Percentiles rank a stretch among this genome's conserved stretches.
phyloP scores from a whole-genome alignment of 2,888 invertebrate species.

The Notodonta dromedarius region DNA sequence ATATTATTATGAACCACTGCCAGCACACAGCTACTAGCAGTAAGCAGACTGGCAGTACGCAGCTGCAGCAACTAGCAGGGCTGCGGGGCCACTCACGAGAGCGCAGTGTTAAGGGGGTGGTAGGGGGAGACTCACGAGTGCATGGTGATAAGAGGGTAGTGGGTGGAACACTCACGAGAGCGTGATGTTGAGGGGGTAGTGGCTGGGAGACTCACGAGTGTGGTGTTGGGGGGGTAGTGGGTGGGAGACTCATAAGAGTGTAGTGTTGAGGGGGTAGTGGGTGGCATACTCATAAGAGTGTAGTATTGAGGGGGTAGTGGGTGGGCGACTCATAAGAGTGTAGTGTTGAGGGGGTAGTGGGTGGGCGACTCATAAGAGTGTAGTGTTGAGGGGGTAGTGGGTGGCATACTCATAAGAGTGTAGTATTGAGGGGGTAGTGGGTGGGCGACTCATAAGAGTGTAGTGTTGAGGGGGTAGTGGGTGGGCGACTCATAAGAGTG shows the following conservation, averaged over 20 bases:
- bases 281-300: no score
- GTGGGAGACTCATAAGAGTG: no score
- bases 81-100: no score
- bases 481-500: no score
- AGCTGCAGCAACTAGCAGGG: not conserved
- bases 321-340: no score
- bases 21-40: no score
- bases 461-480: slow-evolving; percentile 64
- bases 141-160: slow-evolving; percentile 78
- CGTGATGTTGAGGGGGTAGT: not conserved
- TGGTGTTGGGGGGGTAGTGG: slow-evolving; percentile 64
- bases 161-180: no score
- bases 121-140: slow-evolving; percentile 62
- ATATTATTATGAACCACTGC: no score
- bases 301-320: slow-evolving; percentile 48
- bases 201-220: slow-evolving; percentile 57
- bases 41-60: no score
- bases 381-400: slow-evolving; percentile 64
- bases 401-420: no score
- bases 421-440: not conserved
- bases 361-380: slow-evolving; percentile 62
- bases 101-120: no score
- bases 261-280: not conserved
- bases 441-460: slow-evolving; percentile 62
- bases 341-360: not conserved